These are phyloP conservation scores for Mesoligia furuncula DNA, from an alignment of 2,888 invertebrate genomes.

Conservation along the genomic window DNA sequence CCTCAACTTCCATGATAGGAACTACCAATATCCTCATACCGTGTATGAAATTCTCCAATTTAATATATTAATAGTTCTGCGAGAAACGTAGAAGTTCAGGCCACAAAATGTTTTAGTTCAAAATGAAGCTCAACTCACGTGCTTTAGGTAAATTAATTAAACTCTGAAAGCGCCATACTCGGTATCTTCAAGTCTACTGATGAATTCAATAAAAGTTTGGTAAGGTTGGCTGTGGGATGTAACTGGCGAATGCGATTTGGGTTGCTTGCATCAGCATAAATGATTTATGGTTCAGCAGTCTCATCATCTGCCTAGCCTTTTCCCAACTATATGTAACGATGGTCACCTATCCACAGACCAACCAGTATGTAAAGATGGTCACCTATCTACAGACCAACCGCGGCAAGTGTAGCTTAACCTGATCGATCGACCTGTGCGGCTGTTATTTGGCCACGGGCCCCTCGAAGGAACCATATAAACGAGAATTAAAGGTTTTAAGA, in stretches of 20 bases:
- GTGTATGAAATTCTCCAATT: slow-evolving; percentile 56
- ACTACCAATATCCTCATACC: slow-evolving; percentile 16
- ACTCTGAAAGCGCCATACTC: slow-evolving; percentile 49
- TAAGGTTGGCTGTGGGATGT: slow-evolving; percentile 7
- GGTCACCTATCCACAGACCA: too few species aligned
- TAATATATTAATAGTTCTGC: slow-evolving; percentile 55
- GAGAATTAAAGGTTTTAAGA: too few species aligned
- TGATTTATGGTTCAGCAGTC: neutral
- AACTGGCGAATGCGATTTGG: slow-evolving; percentile 33
- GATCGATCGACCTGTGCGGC: too few species aligned
- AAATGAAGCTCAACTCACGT: slow-evolving; percentile 56
- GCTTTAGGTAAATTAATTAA: slow-evolving; percentile 67
- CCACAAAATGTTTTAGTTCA: slow-evolving; percentile 65
- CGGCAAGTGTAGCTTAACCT: too few species aligned
- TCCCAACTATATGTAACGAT: too few species aligned
- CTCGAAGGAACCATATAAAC: too few species aligned
- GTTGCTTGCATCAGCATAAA: slow-evolving; percentile 3
- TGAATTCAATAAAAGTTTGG: slow-evolving; percentile 68
- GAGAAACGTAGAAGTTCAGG: slow-evolving; percentile 49
- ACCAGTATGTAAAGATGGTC: too few species aligned
- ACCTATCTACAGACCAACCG: too few species aligned
- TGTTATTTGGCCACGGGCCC: too few species aligned
- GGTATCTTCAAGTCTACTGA: slow-evolving; percentile 54
- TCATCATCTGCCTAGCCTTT: too few species aligned
- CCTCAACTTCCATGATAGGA: slow-evolving; percentile 34